Conservation (phyloP, 2,888 invertebrate species). For the Eudasyphora cyanicolor region DNA sequence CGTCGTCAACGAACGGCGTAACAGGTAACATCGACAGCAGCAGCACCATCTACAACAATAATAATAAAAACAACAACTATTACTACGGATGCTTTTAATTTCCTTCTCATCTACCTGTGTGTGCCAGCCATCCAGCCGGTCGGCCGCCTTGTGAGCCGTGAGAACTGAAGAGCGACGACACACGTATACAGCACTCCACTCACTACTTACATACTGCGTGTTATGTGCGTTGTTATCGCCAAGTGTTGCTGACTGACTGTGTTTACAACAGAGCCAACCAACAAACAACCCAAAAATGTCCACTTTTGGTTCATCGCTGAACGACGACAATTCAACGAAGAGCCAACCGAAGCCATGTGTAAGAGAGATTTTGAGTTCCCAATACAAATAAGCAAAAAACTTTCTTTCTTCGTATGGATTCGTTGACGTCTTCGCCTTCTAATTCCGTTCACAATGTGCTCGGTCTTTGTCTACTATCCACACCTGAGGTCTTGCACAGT, state of each 20-base stretch:
- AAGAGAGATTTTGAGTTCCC: slow-evolving; percentile 6
- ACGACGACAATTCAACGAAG: too few relatives aligned
- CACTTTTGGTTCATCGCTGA: slow-evolving; percentile 44
- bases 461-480: slow-evolving; percentile 19
- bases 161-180: slow-evolving; percentile 1
- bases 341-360: slow-evolving; percentile 7
- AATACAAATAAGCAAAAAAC: slow-evolving; percentile 32
- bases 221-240: slow-evolving; percentile 26
- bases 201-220: too few relatives aligned
- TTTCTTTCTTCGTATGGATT: slow-evolving; percentile 41
- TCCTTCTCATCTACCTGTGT: slow-evolving; percentile 15
- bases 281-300: slow-evolving; percentile 60
- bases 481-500: neutral
- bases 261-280: neutral
- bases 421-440: slow-evolving; percentile 14
- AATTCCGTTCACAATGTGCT: slow-evolving; percentile 10
- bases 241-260: neutral
- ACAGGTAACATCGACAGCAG: slow-evolving; percentile 18
- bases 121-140: too few relatives aligned
- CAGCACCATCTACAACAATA: too few relatives aligned
- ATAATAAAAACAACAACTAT: slow-evolving; percentile 57
- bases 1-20: neutral
- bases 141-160: too few relatives aligned
- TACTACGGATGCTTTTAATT: slow-evolving; percentile 53
- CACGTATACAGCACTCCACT: too few relatives aligned